Conservation (phyloP, 2,113 vertebrate genomes). For the Forbesichthys agassizii region DNA sequence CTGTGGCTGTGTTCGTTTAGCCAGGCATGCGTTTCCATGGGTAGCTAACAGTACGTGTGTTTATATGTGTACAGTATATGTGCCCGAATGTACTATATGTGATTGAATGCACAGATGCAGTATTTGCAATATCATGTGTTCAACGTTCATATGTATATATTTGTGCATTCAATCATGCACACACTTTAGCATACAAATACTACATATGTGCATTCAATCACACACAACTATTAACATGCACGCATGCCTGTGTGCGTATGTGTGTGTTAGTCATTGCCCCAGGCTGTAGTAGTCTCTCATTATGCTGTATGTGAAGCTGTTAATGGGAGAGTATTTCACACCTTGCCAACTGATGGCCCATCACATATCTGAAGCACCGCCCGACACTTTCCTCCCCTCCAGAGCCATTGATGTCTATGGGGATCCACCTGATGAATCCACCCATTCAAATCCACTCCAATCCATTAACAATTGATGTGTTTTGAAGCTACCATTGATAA, state of each 20-base stretch:
- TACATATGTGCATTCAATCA: neutral
- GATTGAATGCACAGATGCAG: too few relatives aligned
- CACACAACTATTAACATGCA: neutral
- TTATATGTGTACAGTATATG: constrained; percentile 1
- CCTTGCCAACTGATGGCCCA: constrained; percentile 30
- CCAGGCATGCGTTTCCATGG: neutral
- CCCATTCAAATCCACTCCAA: constrained; percentile 7
- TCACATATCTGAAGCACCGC: constrained; percentile 27
- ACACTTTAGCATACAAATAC: too few relatives aligned
- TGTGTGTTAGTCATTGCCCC: constrained; percentile 16
- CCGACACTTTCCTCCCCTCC: constrained; percentile 16
- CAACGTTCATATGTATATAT: too few relatives aligned
- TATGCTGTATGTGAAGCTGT: constrained; percentile 49
- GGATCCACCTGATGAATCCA: constrained; percentile 25
- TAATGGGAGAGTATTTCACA: constrained; percentile 60
- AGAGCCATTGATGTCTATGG: constrained; percentile 15
- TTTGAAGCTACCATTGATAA: constrained; percentile 27
- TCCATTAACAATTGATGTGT: constrained; percentile 30
- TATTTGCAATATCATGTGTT: too few relatives aligned
- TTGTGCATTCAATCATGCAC: too few relatives aligned
- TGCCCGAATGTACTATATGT: neutral
- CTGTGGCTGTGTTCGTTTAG: constrained; percentile 3
- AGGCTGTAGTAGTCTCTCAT: constrained; percentile 39
- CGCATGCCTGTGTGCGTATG: neutral
- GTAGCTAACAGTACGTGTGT: neutral